Base-by-base conservation (phyloP, 1,140 invertebrate species). In the Aphelinus certus region DNA sequence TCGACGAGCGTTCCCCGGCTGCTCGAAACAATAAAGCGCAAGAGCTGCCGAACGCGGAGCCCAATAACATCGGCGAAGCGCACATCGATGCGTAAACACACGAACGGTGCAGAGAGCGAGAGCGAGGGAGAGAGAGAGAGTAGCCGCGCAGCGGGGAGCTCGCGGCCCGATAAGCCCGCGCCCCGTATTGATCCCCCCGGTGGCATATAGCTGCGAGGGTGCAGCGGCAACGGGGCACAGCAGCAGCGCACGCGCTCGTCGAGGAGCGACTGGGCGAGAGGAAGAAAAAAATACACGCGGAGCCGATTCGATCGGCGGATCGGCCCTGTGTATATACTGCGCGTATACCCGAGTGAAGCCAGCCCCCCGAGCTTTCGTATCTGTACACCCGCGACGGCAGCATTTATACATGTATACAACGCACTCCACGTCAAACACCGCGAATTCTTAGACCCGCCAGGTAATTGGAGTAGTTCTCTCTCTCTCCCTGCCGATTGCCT, bases 161-260 rank as follows among this genome's bases (percentile, higher is more conserved):
- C 83, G 79, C 81, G 81, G 81, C 78, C 82, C 80, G 83, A 85
- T 84, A 85, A 85, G 81, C 82, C 78, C 26, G 73, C 78, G 80
- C 79, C 80, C 80, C 77, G 81, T 85, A 85, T 85, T 83, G 84
- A 85, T 85, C 83, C 82, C 81, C 73, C 75, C 77, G 82, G 26
- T 26, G 26, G 26, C 26, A 26, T 26, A 26, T 26, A 26, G 26
- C 26, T 26, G 26, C 26, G 26, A 26, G 26, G 26, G 26, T 26
- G 26, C 26, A 26, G 26, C 26, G 26, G 26, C 26, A 26, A 26
- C 26, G 26, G 74, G 81, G 81, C 79, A 77, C 73, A 80, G 79
- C 57, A 60, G 77, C 57, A 43, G 67, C 63, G 76, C 80, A 72
- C 78, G 71, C 75, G 72, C 62, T 55, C 6, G 65, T 66, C 49